Base-by-base conservation (phyloP, 2,113 vertebrate species). In the Corydoras sp. region DNA sequence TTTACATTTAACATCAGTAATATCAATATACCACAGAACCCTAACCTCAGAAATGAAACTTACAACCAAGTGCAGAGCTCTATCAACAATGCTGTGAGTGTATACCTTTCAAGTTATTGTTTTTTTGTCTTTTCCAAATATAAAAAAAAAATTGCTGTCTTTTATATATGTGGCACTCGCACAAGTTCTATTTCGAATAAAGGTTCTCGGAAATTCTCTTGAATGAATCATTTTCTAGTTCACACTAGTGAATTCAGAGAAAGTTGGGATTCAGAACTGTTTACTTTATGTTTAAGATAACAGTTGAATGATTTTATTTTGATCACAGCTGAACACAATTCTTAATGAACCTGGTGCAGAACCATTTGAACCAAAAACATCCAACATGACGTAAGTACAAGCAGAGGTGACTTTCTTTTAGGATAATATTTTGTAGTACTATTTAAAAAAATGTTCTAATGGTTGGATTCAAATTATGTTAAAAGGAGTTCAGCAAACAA, bases 281-380 rank as follows among this genome's bases (percentile, higher is more conserved):
- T 4, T 35, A 35, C 32, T 4, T 35, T 35, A 3, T 35, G 32
- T 4, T 35, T 35, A 4, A 4, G 6, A 35, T 4, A 35, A 35
- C 3, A 35, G 32, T 35, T 4, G 6, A 35, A 35, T 4, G 6
- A 35, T 68, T 10, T 13, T 10, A 48, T 18, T 58, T 10, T 35
- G 1, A 48, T 43, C 58, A 9, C 60, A 74, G 73, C 53, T 74
- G 43, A 74, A 74, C 65, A 74, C 60, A 49, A 65, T 74, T 63
- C 65, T 74, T 49, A 74, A 74, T 62, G 58, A 74, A 18, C 73
- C 61, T n/a, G 8, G 9, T 3, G 63, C 12, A 13, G 10, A 4
- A 24, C 3, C 10, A 43, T 59, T 75, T 3, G 4, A 65, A 11
- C 54, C 67, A 53, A 56, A 65, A 3, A 65, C 31, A 4, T 58